Base-by-base conservation (phyloP, 37 sponge, comb jelly and placozoan genomes). In the Geodia barretti region DNA sequence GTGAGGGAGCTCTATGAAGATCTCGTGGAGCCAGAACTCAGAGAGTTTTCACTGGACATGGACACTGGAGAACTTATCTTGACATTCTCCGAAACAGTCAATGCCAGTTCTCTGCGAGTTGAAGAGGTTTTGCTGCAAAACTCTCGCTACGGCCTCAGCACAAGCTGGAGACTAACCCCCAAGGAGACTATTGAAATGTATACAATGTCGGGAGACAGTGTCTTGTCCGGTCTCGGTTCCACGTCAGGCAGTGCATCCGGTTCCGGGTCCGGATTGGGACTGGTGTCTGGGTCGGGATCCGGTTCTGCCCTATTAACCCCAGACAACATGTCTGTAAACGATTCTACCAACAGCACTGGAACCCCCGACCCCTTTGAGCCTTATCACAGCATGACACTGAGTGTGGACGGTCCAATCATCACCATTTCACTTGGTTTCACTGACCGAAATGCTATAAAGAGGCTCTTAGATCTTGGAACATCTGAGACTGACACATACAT, bases 11-110 rank as follows among this genome's bases (percentile, higher is more conserved):
- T 92, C 59, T 67, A 23, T 77, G 79, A 47, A 19, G 96, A 96
- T 68, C 19, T 5, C 2, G 43, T 89, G 2, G 63, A n/a, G 17
- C 96, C 96, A 21, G 36, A 42, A 38, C 77, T 96, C 34, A 39
- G 89, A 24, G 39, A 64, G 25, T 95, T 92, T 60, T 33, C 83
- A 20, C 78, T 94, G 21, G 91, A 94, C 74, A n/a, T 84, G 20
- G 70, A 90, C 68, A 47, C 40, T 58, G 91, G 91, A 41, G 37
- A 75, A 34, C 83, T 94, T 5, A 19, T 73, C 25, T 78, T 94
- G 9, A 84, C 85, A 11, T 94, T 94, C 58, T 75, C 79, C 67
- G 95, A 94, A 39, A 80, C 95, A 9, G 68, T 94, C 54, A 94
- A 94, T 82, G 88, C 85, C 26, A 84, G 76, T 74, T 89, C 91